These are phyloP conservation scores for Eumeta japonica DNA, from an alignment of 1,140 invertebrate species.

Conservation along the genomic window DNA sequence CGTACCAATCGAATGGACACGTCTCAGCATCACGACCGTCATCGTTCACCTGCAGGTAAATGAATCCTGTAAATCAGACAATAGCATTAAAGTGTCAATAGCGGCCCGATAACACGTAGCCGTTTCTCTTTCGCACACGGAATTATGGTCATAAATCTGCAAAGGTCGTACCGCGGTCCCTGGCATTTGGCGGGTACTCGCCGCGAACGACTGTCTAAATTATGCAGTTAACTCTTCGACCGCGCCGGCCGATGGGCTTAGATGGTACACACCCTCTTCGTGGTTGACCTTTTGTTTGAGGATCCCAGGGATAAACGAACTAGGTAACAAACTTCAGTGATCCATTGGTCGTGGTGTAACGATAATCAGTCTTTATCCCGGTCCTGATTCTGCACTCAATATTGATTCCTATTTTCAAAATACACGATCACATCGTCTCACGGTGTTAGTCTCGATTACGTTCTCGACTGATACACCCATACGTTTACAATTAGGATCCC, in stretches of 20 bases:
- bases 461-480: too few relatives aligned
- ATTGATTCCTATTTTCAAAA: too few relatives aligned
- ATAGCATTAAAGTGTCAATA: constrained; percentile 57
- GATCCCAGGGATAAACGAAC: too few relatives aligned
- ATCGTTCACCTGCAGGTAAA: constrained; percentile 43
- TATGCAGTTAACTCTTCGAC: constrained; percentile 25
- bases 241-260: constrained; percentile 10
- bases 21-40: constrained; percentile 33
- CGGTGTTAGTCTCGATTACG: too few relatives aligned
- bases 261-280: constrained; percentile 19
- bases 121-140: constrained; percentile 48
- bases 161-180: constrained; percentile 12
- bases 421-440: too few relatives aligned
- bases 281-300: constrained; percentile 21
- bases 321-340: too few relatives aligned
- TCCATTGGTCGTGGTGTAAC: too few relatives aligned
- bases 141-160: constrained; percentile 49
- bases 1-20: too few relatives aligned
- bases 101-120: constrained; percentile 44
- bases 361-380: too few relatives aligned
- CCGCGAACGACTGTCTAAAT: constrained; percentile 28
- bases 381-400: too few relatives aligned
- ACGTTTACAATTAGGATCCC: too few relatives aligned
- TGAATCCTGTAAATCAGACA: constrained; percentile 56
- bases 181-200: constrained; percentile 23